These are phyloP conservation scores for Drosophila littoralis DNA, from an alignment of 1,140 invertebrate species.

Conservation along the genomic window DNA sequence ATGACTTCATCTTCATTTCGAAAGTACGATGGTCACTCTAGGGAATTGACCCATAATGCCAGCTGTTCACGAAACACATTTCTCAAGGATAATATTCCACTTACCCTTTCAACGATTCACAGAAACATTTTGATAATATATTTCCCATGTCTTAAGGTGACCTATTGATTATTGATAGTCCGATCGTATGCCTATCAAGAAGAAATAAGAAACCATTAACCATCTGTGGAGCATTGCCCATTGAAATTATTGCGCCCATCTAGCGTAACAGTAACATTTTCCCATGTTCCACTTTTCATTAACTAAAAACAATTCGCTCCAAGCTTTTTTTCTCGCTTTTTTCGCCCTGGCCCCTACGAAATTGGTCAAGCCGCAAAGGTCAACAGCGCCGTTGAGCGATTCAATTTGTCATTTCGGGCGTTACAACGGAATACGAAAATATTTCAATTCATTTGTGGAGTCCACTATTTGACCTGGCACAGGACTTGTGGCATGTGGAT, in stretches of 20 bases:
- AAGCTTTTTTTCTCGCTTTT: not conserved
- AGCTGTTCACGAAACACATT: too few relatives aligned
- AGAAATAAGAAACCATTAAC: slow-evolving; percentile 29
- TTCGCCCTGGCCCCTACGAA: slow-evolving; percentile 37
- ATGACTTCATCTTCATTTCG: slow-evolving; percentile 74
- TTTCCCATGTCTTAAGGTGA: slow-evolving; percentile 31
- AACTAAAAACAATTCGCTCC: slow-evolving; percentile 53
- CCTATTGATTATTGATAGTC: slow-evolving; percentile 22
- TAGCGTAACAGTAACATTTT: slow-evolving; percentile 39
- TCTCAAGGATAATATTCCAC: slow-evolving; percentile 13
- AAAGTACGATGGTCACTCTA: slow-evolving; percentile 49
- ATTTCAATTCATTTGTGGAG: slow-evolving; percentile 37
- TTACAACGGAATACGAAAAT: slow-evolving; percentile 11
- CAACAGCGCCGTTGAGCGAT: slow-evolving; percentile 35
- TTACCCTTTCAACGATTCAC: not conserved
- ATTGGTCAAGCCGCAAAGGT: slow-evolving; percentile 60
- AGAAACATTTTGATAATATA: not conserved
- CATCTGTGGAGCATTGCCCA: slow-evolving; percentile 21
- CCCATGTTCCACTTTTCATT: slow-evolving; percentile 78
- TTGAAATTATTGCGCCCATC: slow-evolving; percentile 47
- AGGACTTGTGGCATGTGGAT: slow-evolving; percentile 49
- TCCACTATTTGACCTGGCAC: too few relatives aligned
- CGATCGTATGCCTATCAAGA: slow-evolving; percentile 29
- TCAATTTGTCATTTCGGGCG: slow-evolving; percentile 28
- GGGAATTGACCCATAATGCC: slow-evolving; percentile 25